Conservation (phyloP, 2,797 vertebrate species). For the Poliocrania exsul region DNA sequence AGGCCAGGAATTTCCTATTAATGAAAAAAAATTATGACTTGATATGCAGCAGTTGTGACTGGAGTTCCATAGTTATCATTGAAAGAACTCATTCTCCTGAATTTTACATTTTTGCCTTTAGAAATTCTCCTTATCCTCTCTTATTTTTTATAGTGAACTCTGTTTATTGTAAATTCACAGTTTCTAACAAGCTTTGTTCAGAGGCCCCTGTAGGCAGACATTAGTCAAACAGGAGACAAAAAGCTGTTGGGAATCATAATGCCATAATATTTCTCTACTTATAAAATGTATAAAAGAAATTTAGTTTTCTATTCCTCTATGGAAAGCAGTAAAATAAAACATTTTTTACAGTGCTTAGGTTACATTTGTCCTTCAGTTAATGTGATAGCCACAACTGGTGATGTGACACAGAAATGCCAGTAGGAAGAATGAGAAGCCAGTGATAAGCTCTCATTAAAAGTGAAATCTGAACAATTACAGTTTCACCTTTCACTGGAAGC, state of each 20-base stretch:
- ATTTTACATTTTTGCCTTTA: not conserved
- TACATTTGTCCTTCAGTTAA: not conserved
- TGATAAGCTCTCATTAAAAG: conserved; percentile 5
- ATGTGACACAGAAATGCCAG: conserved; percentile 27
- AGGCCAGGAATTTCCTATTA: not conserved
- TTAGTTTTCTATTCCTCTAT: not conserved
- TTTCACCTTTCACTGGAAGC: not conserved
- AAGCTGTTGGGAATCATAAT: conserved; percentile 29
- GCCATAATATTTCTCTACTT: not conserved
- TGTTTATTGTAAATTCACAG: conserved; percentile 31
- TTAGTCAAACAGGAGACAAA: conserved; percentile 33
- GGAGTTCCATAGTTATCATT: not conserved
- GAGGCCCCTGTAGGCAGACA: conserved; percentile 24
- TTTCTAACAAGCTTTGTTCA: conserved; percentile 22
- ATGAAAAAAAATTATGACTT: not conserved
- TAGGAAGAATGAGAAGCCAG: not conserved
- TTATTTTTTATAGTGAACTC: conserved; percentile 10
- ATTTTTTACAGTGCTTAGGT: conserved; percentile 2
- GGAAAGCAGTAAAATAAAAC: not conserved
- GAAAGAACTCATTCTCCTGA: not conserved
- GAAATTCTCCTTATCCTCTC: not conserved
- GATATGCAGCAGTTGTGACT: not conserved
- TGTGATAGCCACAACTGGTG: not conserved
- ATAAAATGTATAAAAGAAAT: conserved; percentile 22
- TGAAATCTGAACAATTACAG: not conserved